A percentile compares a stretch with the other conserved stretches of the same genome.
Evolutionary conservation across 2,888 invertebrate species (phyloP).

Genomic region (Aporophyla lueneburgensis): DNA sequence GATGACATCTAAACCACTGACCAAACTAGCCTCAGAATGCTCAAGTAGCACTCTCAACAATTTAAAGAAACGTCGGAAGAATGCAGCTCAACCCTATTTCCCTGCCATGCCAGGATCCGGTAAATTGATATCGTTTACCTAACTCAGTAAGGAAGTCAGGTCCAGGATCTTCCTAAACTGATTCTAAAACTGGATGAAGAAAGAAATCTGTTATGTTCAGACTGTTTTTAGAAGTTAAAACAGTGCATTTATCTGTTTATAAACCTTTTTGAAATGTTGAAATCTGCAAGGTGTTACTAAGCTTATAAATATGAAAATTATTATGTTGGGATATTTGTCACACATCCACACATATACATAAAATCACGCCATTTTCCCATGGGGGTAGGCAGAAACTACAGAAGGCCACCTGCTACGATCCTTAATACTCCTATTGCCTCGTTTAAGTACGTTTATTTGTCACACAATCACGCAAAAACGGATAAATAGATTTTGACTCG

Average conservation of each 20-base stretch:
- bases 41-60: conserved; percentile 16
- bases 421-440: no score
- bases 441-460: no score
- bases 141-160: conserved; percentile 30
- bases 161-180: conserved; percentile 6
- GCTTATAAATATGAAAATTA: no score
- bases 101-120: not conserved
- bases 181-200: not conserved
- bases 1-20: not conserved
- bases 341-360: no score
- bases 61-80: conserved; percentile 22
- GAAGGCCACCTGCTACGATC: no score
- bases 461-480: no score
- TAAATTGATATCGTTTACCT: conserved; percentile 48
- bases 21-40: conserved; percentile 4
- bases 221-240: not conserved
- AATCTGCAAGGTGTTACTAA: not conserved
- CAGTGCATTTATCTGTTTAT: not conserved
- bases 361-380: no score
- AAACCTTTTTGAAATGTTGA: not conserved
- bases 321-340: no score
- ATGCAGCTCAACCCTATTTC: conserved; percentile 24
- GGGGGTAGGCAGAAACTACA: no score
- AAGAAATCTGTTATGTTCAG: not conserved
- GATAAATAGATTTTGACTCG: no score